Conservation (phyloP, 2,888 invertebrate genomes). For the Pyralis farinalis region DNA sequence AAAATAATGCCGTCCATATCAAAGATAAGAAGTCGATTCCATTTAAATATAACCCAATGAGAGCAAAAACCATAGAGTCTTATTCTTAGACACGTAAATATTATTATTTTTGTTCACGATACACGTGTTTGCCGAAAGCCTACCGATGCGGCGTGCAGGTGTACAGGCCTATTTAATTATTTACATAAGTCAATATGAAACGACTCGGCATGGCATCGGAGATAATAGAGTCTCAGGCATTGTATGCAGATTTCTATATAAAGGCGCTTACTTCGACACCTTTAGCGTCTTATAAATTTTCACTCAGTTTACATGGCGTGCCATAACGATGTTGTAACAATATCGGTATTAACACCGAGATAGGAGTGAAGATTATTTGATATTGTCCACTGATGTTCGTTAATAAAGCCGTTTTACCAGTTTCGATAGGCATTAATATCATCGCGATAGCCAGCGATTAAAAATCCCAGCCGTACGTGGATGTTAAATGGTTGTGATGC, state of each 20-base stretch:
- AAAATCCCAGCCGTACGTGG: too few species aligned
- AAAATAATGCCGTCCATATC: too few species aligned
- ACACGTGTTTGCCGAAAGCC: too few species aligned
- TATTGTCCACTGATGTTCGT: not conserved
- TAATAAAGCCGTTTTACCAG: not conserved
- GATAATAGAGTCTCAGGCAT: slow-evolving; percentile 39
- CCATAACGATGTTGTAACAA: slow-evolving; percentile 58
- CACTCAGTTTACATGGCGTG: slow-evolving; percentile 39
- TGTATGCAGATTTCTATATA: slow-evolving; percentile 64
- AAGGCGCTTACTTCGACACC: slow-evolving; percentile 54
- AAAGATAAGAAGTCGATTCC: too few species aligned
- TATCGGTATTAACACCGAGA: slow-evolving; percentile 41
- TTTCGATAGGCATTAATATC: not conserved
- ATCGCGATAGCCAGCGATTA: too few species aligned
- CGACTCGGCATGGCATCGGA: slow-evolving; percentile 21
- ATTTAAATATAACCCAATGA: too few species aligned
- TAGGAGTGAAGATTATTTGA: slow-evolving; percentile 20
- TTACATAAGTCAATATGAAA: slow-evolving; percentile 36
- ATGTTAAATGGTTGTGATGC: too few species aligned
- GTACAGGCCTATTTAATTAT: slow-evolving; percentile 30
- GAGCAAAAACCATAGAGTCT: too few species aligned
- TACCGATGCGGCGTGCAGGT: slow-evolving; percentile 16
- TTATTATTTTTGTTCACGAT: too few species aligned
- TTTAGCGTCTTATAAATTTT: slow-evolving; percentile 54
- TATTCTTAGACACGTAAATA: too few species aligned